Evolutionary conservation across 2,888 invertebrate species (phyloP), one percentile per base, ranked within the genome.

Genomic region (Beris morrisii): DNA sequence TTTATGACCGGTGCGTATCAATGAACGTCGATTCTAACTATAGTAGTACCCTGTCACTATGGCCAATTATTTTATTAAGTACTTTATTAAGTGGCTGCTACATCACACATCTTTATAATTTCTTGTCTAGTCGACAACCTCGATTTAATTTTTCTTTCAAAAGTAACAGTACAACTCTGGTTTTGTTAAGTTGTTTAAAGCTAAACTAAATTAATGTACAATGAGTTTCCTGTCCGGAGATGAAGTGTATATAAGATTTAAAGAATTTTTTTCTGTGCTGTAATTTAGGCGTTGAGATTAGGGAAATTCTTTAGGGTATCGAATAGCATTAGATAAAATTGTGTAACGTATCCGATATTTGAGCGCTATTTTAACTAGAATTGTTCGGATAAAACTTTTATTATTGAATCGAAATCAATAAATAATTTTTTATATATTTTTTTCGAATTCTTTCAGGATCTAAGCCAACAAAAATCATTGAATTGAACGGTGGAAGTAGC

Each of bases 151-250:
- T n/a, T 28, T 53, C 53, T 53, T 31, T 15, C 50, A 50, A 50
- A 15, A 4, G 15, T 50, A 4, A 50, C 28, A 11, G 15, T 50
- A 22, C 50, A 28, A 50, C 50, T 15, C 50, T 15, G 15, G 50
- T 50, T 13, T 38, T n/a, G 6, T 15, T 56, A n/a, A 32, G 44
- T 15, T 56, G 32, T 43, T 38, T 9, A 43, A 22, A 31, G 28
- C 30, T 12, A 52, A 13, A 61, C 38, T 61, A 61, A 61, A 61
- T 61, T 61, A 38, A 38, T 12, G 28, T n/a, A 61, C 61, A 61
- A 61, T 50, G 61, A 38, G 22, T 50, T 61, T 61, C 61, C 61
- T 61, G 61, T 61, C 38, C 38, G 5, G 5, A 1, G 38, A 38
- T 38, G 5, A 38, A 38, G 38, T 38, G 38, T 38, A 38, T 38